phyloP scores from a whole-genome alignment of 2,888 invertebrate species.

The Podabrus alpinus region DNA sequence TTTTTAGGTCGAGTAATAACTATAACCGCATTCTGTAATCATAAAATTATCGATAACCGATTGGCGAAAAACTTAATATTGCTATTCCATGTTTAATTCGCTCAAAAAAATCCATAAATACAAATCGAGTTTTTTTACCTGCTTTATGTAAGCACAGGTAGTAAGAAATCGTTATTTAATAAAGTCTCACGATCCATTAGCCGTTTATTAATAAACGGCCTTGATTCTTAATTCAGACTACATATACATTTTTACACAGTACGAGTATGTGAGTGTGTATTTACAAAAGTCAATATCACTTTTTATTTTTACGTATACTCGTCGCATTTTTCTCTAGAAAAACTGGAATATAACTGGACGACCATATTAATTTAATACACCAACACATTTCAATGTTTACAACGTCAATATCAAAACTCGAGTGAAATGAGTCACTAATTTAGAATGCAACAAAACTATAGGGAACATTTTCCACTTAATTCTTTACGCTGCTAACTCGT shows the following conservation, averaged over 20 bases:
- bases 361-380: neutral
- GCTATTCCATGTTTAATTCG: neutral
- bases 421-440: constrained; percentile 43
- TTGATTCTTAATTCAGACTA: constrained; percentile 27
- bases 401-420: constrained; percentile 39
- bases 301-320: neutral
- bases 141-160: constrained; percentile 16
- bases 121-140: neutral
- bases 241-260: constrained; percentile 5
- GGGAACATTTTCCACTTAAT: constrained; percentile 33
- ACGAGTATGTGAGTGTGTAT: neutral
- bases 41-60: constrained; percentile 38
- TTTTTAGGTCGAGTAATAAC: constrained; percentile 46
- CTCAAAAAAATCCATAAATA: neutral
- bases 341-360: neutral
- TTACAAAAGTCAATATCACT: constrained; percentile 22
- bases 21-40: constrained; percentile 37
- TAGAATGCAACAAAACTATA: constrained; percentile 39
- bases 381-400: constrained; percentile 21
- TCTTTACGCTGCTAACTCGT: constrained; percentile 23
- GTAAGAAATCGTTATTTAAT: constrained; percentile 27
- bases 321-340: neutral
- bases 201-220: constrained; percentile 29
- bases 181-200: constrained; percentile 21
- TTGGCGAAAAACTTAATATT: constrained; percentile 21